Conservation (phyloP, 2,113 vertebrate species). For the Scolopax mira region DNA sequence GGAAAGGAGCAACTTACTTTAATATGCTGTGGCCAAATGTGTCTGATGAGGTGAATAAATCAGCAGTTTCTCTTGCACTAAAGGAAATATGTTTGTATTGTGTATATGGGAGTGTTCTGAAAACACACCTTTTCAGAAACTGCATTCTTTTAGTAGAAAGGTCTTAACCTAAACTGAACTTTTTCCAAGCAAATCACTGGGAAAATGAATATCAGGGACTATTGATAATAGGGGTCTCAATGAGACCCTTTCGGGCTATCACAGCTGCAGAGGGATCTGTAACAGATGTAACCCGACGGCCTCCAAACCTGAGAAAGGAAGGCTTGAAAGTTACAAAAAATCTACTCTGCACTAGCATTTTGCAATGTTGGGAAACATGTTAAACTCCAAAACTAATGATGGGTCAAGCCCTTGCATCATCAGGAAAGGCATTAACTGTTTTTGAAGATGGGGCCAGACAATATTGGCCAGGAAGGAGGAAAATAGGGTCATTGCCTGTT, state of each 20-base stretch:
- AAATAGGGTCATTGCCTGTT: not conserved
- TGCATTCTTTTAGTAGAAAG: not conserved
- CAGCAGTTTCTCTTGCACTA: not conserved
- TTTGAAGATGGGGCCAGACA: not conserved
- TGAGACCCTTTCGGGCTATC: not conserved
- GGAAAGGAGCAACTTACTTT: not conserved
- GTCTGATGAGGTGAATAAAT: not conserved
- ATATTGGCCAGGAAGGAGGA: not conserved
- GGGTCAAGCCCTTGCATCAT: accelerated
- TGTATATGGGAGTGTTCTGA: not conserved
- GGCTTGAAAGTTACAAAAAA: not conserved
- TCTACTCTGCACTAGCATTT: not conserved
- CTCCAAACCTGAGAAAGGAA: not conserved
- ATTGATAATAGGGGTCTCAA: not conserved
- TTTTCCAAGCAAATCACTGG: not conserved
- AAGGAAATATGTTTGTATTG: not conserved
- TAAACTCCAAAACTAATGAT: not conserved
- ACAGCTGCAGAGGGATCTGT: not conserved
- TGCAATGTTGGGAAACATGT: not conserved
- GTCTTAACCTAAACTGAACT: not conserved
- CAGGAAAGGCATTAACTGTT: not conserved
- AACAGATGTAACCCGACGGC: not conserved
- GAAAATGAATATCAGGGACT: not conserved
- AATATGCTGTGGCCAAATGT: not conserved
- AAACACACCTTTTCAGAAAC: not conserved